Base-by-base conservation (phyloP, 2,113 vertebrate genomes). In the Thalassoma bifasciatum region DNA sequence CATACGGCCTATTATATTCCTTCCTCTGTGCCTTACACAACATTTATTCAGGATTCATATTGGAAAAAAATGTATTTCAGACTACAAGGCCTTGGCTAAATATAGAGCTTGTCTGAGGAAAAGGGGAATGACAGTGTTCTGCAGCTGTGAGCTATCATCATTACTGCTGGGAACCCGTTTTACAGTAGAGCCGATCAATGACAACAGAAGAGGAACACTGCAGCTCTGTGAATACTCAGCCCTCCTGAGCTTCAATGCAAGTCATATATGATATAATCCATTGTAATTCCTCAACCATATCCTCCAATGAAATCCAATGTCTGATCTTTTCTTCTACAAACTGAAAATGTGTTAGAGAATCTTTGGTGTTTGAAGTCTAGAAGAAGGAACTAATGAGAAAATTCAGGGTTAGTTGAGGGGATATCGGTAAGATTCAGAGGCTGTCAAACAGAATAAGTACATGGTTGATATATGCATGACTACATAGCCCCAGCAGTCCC, bases 111-210 rank as follows among this genome's bases (percentile, higher is more conserved):
- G 51, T 63, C 58, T 69, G 44, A 16, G n/a, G 74, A 58, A 66
- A 36, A 50, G 42, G 51, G 46, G 30, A 57, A 71, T 64, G 73
- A 30, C 44, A 64, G 50, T 61, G 11, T 86, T 88, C 51, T 78
- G 73, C 64, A 67, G 78, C 70, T 80, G 22, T 53, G 34, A 50
- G 65, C 61, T 68, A 63, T 81, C 61, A 67, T 85, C 42, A 74
- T 77, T 63, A 79, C 79, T 6, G 19, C 67, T 76, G 60, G 38
- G 73, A 59, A 67, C 63, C 65, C 62, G 16, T 65, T 79, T 79
- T 58, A 83, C 65, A 67, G 59, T 56, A 37, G 50, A 67, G 40
- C 26, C n/a, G 38, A 82, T 83, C 77, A 72, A 16, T 51, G 58
- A 59, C 2, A 16, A 58, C 50, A 72, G 65, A 49, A 2, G 54